Evolutionary conservation across 2,888 invertebrate genomes (phyloP).

Genomic region (Acrobeloides nanus): DNA sequence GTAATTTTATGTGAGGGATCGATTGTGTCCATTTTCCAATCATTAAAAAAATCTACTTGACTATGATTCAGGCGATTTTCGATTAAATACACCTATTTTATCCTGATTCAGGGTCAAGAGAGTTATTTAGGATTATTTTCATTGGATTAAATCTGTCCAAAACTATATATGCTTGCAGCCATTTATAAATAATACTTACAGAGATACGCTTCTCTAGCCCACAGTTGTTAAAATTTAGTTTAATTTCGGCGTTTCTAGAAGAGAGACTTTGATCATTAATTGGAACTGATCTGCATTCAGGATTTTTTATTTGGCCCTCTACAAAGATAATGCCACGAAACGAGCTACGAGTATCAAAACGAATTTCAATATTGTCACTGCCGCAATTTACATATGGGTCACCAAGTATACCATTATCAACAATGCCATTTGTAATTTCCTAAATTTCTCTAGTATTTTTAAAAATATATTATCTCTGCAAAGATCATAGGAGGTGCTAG

Average conservation of each 20-base stretch:
- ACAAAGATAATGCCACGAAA: slow-evolving; percentile 46
- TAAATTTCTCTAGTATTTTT: no score
- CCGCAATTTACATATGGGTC: slow-evolving; percentile 49
- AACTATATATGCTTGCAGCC: neutral
- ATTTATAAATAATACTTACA: slow-evolving; percentile 22
- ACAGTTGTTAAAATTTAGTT: slow-evolving; percentile 40
- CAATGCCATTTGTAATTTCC: neutral
- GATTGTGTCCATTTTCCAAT: no score
- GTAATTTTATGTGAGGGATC: no score
- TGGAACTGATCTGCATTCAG: slow-evolving; percentile 33
- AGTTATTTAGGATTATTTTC: slow-evolving; percentile 10
- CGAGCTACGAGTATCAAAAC: slow-evolving; percentile 44
- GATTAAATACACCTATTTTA: no score
- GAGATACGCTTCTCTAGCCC: slow-evolving; percentile 37
- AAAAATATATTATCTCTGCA: no score
- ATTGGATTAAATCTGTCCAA: neutral
- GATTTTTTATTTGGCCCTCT: slow-evolving; percentile 40
- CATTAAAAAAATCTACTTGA: slow-evolving; percentile 6
- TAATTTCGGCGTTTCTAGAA: slow-evolving; percentile 31
- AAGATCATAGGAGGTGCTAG: no score
- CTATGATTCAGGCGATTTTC: no score
- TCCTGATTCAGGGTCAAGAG: no score
- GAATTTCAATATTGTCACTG: slow-evolving; percentile 39
- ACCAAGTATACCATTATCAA: slow-evolving; percentile 39
- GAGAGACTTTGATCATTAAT: slow-evolving; percentile 13